Evolutionary conservation across 1,140 invertebrate genomes (phyloP), one percentile per base, ranked within the genome.

Genomic region (Drosophila fuyamai): DNA sequence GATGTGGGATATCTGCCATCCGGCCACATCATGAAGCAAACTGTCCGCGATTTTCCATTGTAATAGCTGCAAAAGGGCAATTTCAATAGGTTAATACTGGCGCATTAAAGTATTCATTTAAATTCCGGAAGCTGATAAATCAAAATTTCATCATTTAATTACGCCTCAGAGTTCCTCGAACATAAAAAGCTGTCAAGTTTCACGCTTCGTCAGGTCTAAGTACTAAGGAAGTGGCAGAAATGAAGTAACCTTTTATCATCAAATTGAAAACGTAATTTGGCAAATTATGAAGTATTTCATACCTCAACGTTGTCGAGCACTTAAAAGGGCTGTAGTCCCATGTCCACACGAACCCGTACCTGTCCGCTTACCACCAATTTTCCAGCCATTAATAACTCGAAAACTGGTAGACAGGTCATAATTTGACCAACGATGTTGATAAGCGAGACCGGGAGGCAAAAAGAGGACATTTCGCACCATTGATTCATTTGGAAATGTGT

Each of bases 21-120:
- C 0, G 95, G 95, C 95, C 95, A 96, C 41, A 93, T 80, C 73
- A 96, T 92, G 50, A 94, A 94, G 72, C 95, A 96, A 9, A 95
- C 92, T 1, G 93, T 94, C 43, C 94, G 82, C 1, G 92, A 94
- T 92, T 89, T 95, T 48, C 93, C 93, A 63, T 94, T 94, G 4
- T 93, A 92, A 73, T 94, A 94, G 18, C 93, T 94, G 82, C 23
- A 68, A 81, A 54, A 14, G 32, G 16, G 29, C 14, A 14, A 55
- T 43, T 46, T 36, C 8, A 38, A 9, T 40, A 32, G 46, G 50
- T 72, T 53, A 68, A 12, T 35, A 65, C 23, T 10, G 14, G 5
- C 14, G 27, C 27, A 57, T 57, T 40, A 29, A 48, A 8, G 50
- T 59, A 43, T 58, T 50, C 47, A 35, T 50, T 43, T 40, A 32